Evolutionary conservation across 2,888 invertebrate species (phyloP), one percentile per base, ranked within the genome.

Genomic region (Pterobdella sp.): DNA sequence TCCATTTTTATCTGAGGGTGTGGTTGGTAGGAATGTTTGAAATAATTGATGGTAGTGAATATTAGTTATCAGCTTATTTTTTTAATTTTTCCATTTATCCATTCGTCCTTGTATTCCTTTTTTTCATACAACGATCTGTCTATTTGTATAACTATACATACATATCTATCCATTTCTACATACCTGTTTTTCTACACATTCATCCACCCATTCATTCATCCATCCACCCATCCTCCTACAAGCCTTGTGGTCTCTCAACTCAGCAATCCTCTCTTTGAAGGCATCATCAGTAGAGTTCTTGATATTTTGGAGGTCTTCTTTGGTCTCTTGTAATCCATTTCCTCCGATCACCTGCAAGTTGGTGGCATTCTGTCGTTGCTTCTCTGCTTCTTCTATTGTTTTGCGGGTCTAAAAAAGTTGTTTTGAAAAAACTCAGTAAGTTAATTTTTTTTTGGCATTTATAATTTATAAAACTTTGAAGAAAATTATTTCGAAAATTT

Each of bases 191-290:
- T n/a, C n/a, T n/a, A n/a, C n/a, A n/a, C n/a, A n/a, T n/a, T n/a
- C n/a, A n/a, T n/a, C n/a, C n/a, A n/a, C n/a, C n/a, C n/a, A n/a
- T n/a, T n/a, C n/a, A n/a, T n/a, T n/a, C n/a, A n/a, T n/a, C n/a
- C n/a, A n/a, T n/a, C n/a, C n/a, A n/a, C n/a, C n/a, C n/a, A n/a
- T n/a, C n/a, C n/a, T 64, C 18, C 26, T 36, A 68, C 4, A 26
- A 34, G 63, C 71, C 71, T 71, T 71, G 71, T 71, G 71, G 52
- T 71, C 71, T 52, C 71, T 71, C 60, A 71, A 26, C 26, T 71
- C 71, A n/a, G 56, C 36, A 37, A 71, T 71, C 34, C 71, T 56
- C 52, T 71, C 71, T 31, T 35, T 71, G 71, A 71, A 71, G n/a
- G 71, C 56, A 35, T 71, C 52, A 37, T 71, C 71, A 35, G 71